These are phyloP conservation scores for Phytoseiulus persimilis DNA, from an alignment of 2,888 invertebrate genomes.

Conservation along the genomic window DNA sequence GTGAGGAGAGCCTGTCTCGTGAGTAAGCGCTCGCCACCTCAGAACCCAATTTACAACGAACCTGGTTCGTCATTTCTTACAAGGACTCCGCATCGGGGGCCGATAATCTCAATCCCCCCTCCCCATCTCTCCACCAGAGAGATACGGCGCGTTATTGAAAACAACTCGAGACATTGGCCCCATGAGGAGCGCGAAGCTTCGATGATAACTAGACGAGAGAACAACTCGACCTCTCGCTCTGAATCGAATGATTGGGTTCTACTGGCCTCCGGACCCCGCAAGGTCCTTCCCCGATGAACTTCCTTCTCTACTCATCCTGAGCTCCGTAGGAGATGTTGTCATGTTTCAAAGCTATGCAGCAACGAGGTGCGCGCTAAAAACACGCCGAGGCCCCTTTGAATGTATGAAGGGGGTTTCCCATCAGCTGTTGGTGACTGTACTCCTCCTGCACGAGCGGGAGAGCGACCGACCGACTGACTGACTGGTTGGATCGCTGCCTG, in stretches of 20 bases:
- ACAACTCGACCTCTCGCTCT: no score
- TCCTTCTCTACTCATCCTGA: no score
- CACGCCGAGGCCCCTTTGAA: neutral
- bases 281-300: no score
- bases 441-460: neutral
- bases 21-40: neutral
- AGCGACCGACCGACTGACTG: neutral
- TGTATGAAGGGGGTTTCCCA: neutral
- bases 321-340: neutral
- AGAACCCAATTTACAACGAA: slow-evolving; percentile 5
- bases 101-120: neutral
- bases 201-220: no score
- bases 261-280: no score
- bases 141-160: no score
- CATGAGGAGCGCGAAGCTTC: no score
- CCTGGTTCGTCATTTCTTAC: neutral
- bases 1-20: slow-evolving; percentile 5
- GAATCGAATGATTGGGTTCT: no score
- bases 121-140: no score
- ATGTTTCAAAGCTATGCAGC: neutral
- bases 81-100: neutral
- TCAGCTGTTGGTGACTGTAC: neutral
- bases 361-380: neutral
- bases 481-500: neutral
- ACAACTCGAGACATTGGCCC: no score